Conservation (phyloP, 64 coral and sea anemone genomes). For the Pocillopora damicornis region DNA sequence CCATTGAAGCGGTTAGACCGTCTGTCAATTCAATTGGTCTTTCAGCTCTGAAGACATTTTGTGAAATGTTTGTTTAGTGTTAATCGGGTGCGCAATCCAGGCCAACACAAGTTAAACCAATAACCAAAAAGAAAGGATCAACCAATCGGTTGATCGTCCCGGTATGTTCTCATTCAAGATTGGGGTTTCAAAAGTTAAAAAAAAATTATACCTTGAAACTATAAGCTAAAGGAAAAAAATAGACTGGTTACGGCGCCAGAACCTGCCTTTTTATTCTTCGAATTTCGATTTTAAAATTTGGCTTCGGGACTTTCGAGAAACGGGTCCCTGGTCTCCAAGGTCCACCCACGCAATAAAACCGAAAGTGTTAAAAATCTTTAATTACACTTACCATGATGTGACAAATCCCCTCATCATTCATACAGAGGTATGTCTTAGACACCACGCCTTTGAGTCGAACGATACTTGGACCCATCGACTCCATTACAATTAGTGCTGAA, state of each 20-base stretch:
- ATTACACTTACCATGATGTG: conserved; percentile 65
- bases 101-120: too few species aligned
- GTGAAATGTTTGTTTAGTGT: not conserved
- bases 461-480: conserved; percentile 65
- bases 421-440: conserved; percentile 64
- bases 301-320: too few species aligned
- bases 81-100: not conserved
- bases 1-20: too few species aligned
- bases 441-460: conserved; percentile 51
- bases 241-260: too few species aligned
- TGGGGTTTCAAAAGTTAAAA: too few species aligned
- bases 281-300: not conserved
- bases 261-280: not conserved
- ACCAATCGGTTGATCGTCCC: too few species aligned
- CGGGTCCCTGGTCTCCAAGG: too few species aligned
- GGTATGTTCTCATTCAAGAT: too few species aligned
- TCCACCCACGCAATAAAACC: too few species aligned
- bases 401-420: conserved; percentile 60
- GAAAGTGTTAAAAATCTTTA: not conserved
- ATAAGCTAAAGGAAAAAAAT: too few species aligned
- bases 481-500: conserved; percentile 67
- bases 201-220: too few species aligned
- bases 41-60: not conserved
- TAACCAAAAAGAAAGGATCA: too few species aligned
- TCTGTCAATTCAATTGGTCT: not conserved